A percentile compares a stretch with the other conserved stretches of the same genome.
Conservation (phyloP, 1,140 invertebrate species). For the Brachionus manjavacas region DNA sequence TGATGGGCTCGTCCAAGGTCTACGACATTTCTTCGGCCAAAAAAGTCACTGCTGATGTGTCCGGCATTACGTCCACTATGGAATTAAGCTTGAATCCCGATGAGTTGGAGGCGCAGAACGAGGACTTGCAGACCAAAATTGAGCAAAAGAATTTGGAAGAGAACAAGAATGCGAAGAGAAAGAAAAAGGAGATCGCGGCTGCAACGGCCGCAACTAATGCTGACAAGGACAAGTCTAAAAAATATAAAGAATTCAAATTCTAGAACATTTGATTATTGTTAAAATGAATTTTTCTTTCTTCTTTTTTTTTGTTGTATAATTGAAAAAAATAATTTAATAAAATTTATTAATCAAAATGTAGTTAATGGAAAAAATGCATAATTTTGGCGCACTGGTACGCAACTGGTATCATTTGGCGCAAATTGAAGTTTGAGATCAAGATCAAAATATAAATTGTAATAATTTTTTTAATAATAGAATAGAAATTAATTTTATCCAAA, state of each 20-base stretch:
- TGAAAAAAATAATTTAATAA: background rate
- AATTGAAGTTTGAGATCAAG: no score
- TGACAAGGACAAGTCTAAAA: background rate
- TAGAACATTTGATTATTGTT: background rate
- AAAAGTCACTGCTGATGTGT: background rate
- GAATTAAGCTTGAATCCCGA: slow-evolving; percentile 14
- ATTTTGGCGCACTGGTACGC: no score
- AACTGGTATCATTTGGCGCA: no score
- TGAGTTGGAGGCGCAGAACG: background rate
- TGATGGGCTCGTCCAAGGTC: slow-evolving; percentile 89
- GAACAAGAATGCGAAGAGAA: background rate
- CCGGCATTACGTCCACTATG: slow-evolving; percentile 10
- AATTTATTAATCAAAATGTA: no score
- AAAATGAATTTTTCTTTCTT: background rate
- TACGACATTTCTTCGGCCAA: slow-evolving; percentile 69
- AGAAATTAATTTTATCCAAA: no score
- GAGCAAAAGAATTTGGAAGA: background rate
- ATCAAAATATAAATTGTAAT: no score
- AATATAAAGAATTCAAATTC: slow-evolving; percentile 34
- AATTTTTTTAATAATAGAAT: no score
- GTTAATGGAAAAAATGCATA: no score
- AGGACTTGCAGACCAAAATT: background rate
- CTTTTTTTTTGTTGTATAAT: background rate
- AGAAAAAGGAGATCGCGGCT: background rate
- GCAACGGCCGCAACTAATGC: background rate